phyloP scores from a whole-genome alignment of 2,888 invertebrate genomes.

The Zygothrica quintamaculata region DNA sequence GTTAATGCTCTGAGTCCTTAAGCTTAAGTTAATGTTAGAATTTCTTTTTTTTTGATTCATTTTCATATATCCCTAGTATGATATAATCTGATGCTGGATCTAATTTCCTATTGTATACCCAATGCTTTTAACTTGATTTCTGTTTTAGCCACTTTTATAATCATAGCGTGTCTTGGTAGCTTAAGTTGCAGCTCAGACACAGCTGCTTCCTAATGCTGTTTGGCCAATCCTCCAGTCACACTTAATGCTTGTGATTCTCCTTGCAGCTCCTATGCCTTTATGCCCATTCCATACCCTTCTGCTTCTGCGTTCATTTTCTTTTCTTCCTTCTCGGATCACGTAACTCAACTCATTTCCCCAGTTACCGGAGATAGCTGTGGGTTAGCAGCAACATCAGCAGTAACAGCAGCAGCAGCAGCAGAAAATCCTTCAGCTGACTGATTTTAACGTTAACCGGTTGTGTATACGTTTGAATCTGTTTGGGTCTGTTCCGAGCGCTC shows the following conservation, averaged over 20 bases:
- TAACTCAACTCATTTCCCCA: constrained; percentile 72
- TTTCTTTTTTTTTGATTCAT: too few relatives aligned
- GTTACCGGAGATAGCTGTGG: constrained; percentile 46
- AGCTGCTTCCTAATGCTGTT: constrained; percentile 27
- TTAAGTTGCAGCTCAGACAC: constrained; percentile 28
- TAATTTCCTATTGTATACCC: background rate
- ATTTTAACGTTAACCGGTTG: constrained; percentile 56
- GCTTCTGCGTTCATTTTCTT: background rate
- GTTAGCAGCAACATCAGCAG: background rate
- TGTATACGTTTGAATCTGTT: constrained; percentile 26
- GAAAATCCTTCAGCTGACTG: constrained; percentile 59
- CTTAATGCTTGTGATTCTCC: background rate
- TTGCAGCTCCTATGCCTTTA: background rate
- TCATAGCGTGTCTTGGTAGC: constrained; percentile 12
- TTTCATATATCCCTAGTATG: too few relatives aligned
- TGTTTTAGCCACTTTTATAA: background rate
- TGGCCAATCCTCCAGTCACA: constrained; percentile 22
- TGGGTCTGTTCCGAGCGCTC: too few relatives aligned
- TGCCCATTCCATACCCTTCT: background rate
- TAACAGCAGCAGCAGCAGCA: constrained; percentile 9
- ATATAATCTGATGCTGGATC: background rate
- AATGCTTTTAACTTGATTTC: constrained; percentile 3
- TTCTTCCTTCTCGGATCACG: constrained; percentile 48
- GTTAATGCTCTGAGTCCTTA: too few relatives aligned
- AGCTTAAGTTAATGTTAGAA: too few relatives aligned